Evolutionary conservation across 2,113 vertebrate genomes (phyloP).

Genomic region (Telmatochromis sp.): DNA sequence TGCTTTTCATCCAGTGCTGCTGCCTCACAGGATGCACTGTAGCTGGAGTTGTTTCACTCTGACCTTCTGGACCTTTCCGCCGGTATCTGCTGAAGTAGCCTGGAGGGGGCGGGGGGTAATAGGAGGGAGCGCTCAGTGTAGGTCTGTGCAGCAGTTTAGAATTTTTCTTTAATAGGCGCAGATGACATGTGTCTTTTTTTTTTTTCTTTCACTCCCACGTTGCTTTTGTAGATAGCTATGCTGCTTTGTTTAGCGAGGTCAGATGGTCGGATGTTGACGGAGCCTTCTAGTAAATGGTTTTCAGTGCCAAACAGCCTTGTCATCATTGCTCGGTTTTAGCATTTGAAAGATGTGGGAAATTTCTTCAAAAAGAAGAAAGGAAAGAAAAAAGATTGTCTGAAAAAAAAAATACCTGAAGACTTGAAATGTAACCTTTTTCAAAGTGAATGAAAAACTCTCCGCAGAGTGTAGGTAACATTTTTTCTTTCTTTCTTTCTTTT

Average conservation of each 20-base stretch:
- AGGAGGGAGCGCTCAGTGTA: rapidly evolving
- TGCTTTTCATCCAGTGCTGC: conserved; percentile 18
- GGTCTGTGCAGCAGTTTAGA: not conserved
- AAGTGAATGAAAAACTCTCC: not conserved
- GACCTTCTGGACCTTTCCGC: not conserved
- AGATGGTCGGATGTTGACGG: not conserved
- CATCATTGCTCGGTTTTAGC: not conserved
- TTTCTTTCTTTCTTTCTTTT: too few species aligned
- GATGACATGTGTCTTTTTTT: not conserved
- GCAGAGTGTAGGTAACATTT: not conserved
- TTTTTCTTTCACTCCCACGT: not conserved
- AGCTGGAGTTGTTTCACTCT: not conserved
- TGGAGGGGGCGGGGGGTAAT: not conserved
- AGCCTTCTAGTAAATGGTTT: not conserved
- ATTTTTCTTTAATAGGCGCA: not conserved
- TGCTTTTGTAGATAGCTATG: not conserved
- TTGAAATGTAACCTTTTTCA: not conserved
- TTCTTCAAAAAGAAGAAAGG: not conserved
- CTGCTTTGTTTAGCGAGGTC: not conserved
- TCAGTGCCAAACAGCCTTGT: not conserved
- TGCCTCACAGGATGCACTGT: not conserved
- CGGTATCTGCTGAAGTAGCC: not conserved
- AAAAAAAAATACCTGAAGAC: not conserved
- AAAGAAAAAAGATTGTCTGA: not conserved
- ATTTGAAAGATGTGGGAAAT: not conserved